phyloP scores from a whole-genome alignment of 2,888 invertebrate genomes.

The Didymodactylos carnosus region DNA sequence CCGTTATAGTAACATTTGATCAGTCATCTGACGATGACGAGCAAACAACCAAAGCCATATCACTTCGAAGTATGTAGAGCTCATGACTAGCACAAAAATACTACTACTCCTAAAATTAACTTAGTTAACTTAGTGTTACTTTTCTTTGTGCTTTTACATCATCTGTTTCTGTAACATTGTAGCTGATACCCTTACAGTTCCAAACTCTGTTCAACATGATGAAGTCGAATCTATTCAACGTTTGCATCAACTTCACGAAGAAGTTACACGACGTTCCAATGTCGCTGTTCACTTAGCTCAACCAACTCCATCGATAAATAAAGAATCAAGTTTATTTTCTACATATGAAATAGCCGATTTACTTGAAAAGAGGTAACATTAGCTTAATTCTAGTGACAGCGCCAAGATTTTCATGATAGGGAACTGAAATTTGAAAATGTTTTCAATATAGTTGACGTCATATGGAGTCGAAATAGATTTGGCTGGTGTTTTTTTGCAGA shows the following conservation, averaged over 20 bases:
- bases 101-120: too few relatives aligned
- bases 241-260: neutral
- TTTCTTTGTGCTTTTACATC: too few relatives aligned
- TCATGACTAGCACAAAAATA: too few relatives aligned
- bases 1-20: neutral
- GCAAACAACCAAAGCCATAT: too few relatives aligned
- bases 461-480: too few relatives aligned
- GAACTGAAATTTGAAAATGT: neutral
- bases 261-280: neutral
- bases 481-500: too few relatives aligned
- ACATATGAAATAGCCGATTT: neutral
- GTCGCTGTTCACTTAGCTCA: neutral
- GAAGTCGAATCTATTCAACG: neutral
- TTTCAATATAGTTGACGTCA: too few relatives aligned
- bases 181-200: too few relatives aligned
- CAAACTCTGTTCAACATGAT: neutral
- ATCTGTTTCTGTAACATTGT: too few relatives aligned
- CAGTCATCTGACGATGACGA: neutral
- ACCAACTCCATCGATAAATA: neutral
- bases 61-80: too few relatives aligned
- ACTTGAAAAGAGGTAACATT: neutral
- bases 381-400: too few relatives aligned
- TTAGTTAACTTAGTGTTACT: too few relatives aligned
- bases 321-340: neutral
- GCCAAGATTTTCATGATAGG: neutral